Percentiles rank a stretch among this genome's conserved stretches.
Conservation (phyloP, 2,113 vertebrate species). For the Calypte anna region DNA sequence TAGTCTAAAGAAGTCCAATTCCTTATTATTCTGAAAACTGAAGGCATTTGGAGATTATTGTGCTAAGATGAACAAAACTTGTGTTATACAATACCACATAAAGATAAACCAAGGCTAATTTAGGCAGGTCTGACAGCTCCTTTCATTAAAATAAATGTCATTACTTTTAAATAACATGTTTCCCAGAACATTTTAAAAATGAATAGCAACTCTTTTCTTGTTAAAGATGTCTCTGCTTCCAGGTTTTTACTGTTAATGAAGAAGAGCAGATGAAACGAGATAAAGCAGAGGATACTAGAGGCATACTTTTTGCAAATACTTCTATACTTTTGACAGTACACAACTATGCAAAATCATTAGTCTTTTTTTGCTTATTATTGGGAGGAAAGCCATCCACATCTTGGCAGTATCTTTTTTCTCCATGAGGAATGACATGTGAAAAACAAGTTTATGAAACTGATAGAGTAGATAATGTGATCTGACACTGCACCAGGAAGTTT, state of each 20-base stretch:
- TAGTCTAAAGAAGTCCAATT: background rate
- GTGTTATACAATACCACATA: background rate
- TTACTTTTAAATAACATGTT: slow-evolving; percentile 3
- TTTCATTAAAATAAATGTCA: slow-evolving; percentile 12
- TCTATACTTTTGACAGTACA: background rate
- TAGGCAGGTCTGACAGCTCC: background rate
- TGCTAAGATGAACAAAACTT: background rate
- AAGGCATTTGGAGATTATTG: background rate
- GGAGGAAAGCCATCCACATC: background rate
- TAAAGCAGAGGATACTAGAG: background rate
- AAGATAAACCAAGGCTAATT: background rate
- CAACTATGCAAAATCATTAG: background rate
- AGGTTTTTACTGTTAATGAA: background rate
- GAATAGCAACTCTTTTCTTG: background rate
- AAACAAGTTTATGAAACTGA: background rate
- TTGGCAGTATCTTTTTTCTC: background rate
- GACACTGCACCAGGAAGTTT: background rate
- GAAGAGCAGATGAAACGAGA: background rate
- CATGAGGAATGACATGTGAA: background rate
- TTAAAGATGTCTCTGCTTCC: background rate
- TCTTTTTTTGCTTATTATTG: background rate
- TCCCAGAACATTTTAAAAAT: background rate
- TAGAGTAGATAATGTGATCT: background rate
- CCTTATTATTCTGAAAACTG: background rate
- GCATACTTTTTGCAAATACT: background rate